Conservation (phyloP, 2,888 invertebrate genomes). For the Machimus atricapillus region DNA sequence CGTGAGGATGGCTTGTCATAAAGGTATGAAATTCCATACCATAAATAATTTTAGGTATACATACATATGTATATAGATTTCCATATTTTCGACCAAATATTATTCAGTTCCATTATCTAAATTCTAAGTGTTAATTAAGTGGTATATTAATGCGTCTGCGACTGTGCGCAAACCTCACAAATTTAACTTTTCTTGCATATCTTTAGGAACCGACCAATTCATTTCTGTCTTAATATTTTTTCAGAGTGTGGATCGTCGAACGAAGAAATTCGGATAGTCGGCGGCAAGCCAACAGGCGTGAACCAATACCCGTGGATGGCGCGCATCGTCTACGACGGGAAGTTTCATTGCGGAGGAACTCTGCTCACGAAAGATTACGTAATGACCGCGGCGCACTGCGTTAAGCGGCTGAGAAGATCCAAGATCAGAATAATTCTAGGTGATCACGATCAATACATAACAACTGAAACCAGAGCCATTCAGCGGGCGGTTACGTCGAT, state of each 20-base stretch:
- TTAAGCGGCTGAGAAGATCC: constrained; percentile 76
- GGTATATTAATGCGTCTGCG: not conserved
- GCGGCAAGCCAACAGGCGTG: constrained; percentile 80
- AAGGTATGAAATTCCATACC: too few relatives aligned
- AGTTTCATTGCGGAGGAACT: constrained; percentile 88
- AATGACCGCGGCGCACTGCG: constrained; percentile 87
- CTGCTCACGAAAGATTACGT: constrained; percentile 84
- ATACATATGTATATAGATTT: too few relatives aligned
- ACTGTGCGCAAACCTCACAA: not conserved
- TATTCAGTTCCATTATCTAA: too few relatives aligned
- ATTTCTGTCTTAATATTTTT: constrained; percentile 50
- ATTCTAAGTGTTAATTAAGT: not conserved
- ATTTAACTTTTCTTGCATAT: constrained; percentile 35
- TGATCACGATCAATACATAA: constrained; percentile 83
- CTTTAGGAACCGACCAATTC: constrained; percentile 3
- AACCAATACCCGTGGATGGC: constrained; percentile 90
- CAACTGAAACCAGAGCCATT: constrained; percentile 78
- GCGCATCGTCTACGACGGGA: constrained; percentile 83
- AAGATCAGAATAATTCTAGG: constrained; percentile 84
- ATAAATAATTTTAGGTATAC: too few relatives aligned
- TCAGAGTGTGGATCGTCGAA: constrained; percentile 83
- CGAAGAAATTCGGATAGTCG: constrained; percentile 87
- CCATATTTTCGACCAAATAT: too few relatives aligned
- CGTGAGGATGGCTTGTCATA: too few relatives aligned
- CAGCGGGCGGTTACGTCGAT: constrained; percentile 82